Evolutionary conservation across 1,140 invertebrate genomes (phyloP).

Genomic region (Drosophila bocki): DNA sequence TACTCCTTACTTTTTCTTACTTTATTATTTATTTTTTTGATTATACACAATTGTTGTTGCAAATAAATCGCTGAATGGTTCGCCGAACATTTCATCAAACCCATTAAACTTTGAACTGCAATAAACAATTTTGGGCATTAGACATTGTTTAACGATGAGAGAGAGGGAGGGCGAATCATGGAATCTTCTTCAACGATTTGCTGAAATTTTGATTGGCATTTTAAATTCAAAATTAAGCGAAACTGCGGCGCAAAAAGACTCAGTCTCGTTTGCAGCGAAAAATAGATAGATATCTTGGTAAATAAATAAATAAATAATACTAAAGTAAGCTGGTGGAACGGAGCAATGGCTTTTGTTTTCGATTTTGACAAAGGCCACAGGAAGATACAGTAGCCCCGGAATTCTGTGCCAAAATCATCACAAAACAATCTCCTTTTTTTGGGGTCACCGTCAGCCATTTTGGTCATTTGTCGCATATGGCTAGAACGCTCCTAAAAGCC

Average conservation of each 20-base stretch:
- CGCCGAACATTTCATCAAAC: constrained; percentile 27
- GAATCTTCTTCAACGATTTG: constrained; percentile 33
- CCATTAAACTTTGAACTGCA: constrained; percentile 41
- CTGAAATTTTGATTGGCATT: constrained; percentile 44
- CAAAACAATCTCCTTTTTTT: constrained; percentile 35
- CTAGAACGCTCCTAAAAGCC: constrained; percentile 8
- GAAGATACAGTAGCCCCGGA: constrained; percentile 33
- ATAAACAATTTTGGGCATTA: constrained; percentile 36
- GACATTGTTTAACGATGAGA: constrained; percentile 24
- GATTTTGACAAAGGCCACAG: constrained; percentile 53
- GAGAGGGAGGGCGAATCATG: neutral
- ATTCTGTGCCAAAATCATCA: constrained; percentile 42
- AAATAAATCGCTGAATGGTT: constrained; percentile 24
- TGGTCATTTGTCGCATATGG: constrained; percentile 44
- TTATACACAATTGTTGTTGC: constrained; percentile 31
- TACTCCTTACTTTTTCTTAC: neutral
- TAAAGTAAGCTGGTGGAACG: constrained; percentile 29
- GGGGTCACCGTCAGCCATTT: constrained; percentile 45
- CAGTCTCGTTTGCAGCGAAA: constrained; percentile 28
- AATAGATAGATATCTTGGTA: constrained; percentile 34
- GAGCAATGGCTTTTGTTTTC: constrained; percentile 46
- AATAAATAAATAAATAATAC: constrained; percentile 52
- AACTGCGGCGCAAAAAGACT: constrained; percentile 46
- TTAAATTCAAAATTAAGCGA: constrained; percentile 25
- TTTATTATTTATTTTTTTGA: constrained; percentile 27